These are phyloP conservation scores for Ceratina australensis DNA, from an alignment of 1,140 invertebrate species.

Conservation along the genomic window DNA sequence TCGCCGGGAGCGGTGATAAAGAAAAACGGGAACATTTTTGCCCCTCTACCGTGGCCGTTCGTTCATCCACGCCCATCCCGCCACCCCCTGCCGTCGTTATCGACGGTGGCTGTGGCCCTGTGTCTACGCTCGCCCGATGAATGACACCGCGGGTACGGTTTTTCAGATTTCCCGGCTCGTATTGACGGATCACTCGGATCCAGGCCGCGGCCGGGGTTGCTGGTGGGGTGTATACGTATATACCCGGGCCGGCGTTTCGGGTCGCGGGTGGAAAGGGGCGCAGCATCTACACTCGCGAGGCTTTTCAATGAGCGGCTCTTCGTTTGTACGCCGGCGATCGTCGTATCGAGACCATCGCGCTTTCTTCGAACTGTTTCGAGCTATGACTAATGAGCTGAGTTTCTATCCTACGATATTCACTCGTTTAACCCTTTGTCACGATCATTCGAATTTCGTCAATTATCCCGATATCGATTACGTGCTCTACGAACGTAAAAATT, in stretches of 20 bases:
- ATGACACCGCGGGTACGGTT: slow-evolving; percentile 21
- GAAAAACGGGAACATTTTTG: slow-evolving; percentile 33
- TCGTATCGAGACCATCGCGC: slow-evolving; percentile 6
- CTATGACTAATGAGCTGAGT: slow-evolving; percentile 53
- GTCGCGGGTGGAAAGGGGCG: slow-evolving; percentile 27
- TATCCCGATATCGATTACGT: too few species aligned
- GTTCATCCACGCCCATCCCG: neutral
- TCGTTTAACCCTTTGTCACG: neutral
- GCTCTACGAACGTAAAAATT: too few species aligned
- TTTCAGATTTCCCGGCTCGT: slow-evolving; percentile 31
- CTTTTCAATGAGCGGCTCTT: neutral
- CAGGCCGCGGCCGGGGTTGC: neutral
- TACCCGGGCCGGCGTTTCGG: neutral
- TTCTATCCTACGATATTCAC: slow-evolving; percentile 24
- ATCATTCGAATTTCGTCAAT: slow-evolving; percentile 23
- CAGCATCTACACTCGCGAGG: slow-evolving; percentile 7
- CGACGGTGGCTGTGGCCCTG: slow-evolving; percentile 44
- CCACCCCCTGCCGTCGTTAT: slow-evolving; percentile 49
- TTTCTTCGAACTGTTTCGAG: slow-evolving; percentile 3
- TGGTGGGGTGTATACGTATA: neutral
- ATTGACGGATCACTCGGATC: slow-evolving; percentile 26
- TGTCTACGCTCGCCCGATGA: slow-evolving; percentile 43
- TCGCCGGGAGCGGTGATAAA: slow-evolving; percentile 16
- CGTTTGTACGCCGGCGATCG: slow-evolving; percentile 12
- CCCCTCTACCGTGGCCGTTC: neutral